phyloP scores from a whole-genome alignment of 2,888 invertebrate species.

The Anthoptus insignis region DNA sequence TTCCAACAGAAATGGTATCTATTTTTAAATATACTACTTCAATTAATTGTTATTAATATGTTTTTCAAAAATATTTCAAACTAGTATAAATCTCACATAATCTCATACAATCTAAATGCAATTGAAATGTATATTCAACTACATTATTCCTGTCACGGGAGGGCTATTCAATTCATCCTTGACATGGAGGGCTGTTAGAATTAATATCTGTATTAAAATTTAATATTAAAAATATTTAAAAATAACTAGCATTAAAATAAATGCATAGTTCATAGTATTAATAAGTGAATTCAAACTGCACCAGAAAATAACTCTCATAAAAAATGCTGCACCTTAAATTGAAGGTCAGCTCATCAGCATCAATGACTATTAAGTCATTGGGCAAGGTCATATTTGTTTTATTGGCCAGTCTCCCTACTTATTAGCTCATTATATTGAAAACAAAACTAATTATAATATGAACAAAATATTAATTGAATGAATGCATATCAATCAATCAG shows the following conservation, averaged over 20 bases:
- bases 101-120: constrained; percentile 35
- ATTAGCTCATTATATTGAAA: no score
- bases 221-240: constrained; percentile 13
- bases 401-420: no score
- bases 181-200: constrained; percentile 6
- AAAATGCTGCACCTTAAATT: no score
- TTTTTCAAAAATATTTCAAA: constrained; percentile 15
- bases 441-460: no score
- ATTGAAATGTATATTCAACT: constrained; percentile 1
- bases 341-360: no score
- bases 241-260: no score
- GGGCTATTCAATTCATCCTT: constrained; percentile 12
- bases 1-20: constrained; percentile 15
- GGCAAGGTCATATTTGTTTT: no score
- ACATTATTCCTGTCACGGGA: constrained; percentile 6
- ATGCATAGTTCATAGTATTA: no score
- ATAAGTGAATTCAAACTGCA: no score
- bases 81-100: constrained; percentile 25
- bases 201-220: neutral
- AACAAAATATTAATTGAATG: no score
- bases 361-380: no score
- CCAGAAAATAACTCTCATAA: no score
- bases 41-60: constrained; percentile 4
- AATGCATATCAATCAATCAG: neutral
- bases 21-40: constrained; percentile 10